These are phyloP conservation scores for Rhinolophus ferrumequinum DNA, from an alignment of 2,113 vertebrate genomes.

Conservation along the genomic window DNA sequence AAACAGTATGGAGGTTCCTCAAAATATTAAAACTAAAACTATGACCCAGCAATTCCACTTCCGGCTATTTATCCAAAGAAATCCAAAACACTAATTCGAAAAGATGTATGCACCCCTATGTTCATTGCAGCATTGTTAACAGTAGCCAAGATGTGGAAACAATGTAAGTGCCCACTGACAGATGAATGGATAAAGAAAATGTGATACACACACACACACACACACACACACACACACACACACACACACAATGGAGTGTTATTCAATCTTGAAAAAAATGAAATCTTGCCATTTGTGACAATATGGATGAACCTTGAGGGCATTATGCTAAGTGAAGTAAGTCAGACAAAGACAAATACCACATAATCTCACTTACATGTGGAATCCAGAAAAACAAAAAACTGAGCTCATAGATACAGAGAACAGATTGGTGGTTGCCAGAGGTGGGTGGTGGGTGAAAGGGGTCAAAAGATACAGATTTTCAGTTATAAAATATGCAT, in stretches of 20 bases:
- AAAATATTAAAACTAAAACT: background rate
- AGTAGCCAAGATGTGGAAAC: background rate
- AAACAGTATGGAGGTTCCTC: background rate
- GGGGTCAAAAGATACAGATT: background rate
- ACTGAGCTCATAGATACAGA: background rate
- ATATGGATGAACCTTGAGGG: background rate
- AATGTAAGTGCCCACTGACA: too few relatives aligned
- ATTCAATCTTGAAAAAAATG: background rate
- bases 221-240: background rate
- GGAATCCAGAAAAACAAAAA: background rate
- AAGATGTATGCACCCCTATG: background rate
- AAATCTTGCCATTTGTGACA: background rate
- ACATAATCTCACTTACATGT: background rate
- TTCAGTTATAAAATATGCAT: background rate
- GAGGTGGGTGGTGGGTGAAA: background rate
- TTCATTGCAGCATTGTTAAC: background rate
- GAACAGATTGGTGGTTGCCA: background rate
- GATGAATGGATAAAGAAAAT: background rate
- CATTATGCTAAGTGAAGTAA: background rate
- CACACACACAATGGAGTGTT: background rate
- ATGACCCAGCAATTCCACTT: background rate
- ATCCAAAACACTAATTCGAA: background rate
- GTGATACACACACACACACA: background rate
- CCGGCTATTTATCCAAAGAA: background rate
- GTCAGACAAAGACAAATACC: background rate